Conservation (phyloP, 2,888 invertebrate species). For the Cryptocheilus praepositus region DNA sequence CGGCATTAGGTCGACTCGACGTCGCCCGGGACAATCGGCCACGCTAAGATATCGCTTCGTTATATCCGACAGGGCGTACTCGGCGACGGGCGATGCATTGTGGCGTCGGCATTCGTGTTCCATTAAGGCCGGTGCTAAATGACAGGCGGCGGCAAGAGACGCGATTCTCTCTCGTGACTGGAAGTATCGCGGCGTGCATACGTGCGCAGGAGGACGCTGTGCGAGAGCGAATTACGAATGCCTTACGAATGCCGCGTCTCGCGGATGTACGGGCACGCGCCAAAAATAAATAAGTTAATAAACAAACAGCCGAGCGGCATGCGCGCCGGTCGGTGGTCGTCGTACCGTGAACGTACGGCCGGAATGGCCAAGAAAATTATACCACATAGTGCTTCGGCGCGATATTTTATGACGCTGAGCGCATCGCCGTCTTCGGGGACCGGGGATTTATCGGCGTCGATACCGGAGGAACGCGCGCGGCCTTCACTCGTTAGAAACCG, state of each 20-base stretch:
- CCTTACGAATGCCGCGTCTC: slow-evolving; percentile 10
- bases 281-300: slow-evolving; percentile 32
- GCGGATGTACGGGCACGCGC: slow-evolving; percentile 20
- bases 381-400: no score
- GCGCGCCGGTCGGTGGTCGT: no score
- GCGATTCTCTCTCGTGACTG: slow-evolving; percentile 21
- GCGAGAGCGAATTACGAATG: background rate
- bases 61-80: slow-evolving; percentile 30
- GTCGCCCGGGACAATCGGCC: slow-evolving; percentile 21
- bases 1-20: slow-evolving; percentile 14
- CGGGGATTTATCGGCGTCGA: background rate
- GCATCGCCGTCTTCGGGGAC: background rate
- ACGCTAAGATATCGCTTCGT: slow-evolving; percentile 39
- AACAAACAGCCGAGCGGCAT: slow-evolving; percentile 2
- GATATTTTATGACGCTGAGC: no score
- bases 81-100: slow-evolving; percentile 28
- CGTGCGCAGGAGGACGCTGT: background rate
- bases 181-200: background rate
- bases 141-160: slow-evolving; percentile 23
- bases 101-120: slow-evolving; percentile 36
- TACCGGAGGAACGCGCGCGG: no score
- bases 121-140: slow-evolving; percentile 34
- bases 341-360: no score
- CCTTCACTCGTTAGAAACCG: no score
- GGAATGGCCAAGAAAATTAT: no score